Percentiles rank a stretch among this genome's conserved stretches.
These are phyloP conservation scores for Ctenicera cuprea DNA, from an alignment of 2,888 invertebrate species.

Conservation along the genomic window DNA sequence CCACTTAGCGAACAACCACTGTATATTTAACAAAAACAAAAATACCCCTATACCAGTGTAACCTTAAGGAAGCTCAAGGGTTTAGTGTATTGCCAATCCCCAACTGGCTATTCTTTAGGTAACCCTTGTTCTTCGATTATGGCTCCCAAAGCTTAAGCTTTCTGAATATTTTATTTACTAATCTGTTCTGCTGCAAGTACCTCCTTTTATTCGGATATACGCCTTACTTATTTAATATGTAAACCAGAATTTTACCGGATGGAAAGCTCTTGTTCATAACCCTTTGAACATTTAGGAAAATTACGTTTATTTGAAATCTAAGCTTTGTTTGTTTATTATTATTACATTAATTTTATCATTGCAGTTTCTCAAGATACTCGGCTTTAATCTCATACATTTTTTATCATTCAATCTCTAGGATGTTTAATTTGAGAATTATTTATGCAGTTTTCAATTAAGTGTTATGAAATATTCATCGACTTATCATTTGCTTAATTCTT, in stretches of 20 bases:
- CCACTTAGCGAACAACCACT: no score
- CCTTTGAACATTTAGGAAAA: background rate
- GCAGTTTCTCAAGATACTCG: background rate
- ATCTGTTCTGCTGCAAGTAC: background rate
- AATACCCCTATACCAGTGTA: background rate
- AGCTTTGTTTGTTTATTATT: no score
- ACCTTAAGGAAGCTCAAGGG: background rate
- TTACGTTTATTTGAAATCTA: background rate
- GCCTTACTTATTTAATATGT: background rate
- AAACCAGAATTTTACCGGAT: background rate
- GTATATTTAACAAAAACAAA: no score
- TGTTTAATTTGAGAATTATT: background rate
- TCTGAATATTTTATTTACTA: constrained; percentile 3
- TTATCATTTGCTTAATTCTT: no score
- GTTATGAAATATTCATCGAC: background rate
- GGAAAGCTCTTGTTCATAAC: background rate
- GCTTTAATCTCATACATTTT: background rate
- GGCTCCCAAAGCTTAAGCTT: background rate
- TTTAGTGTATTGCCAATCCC: constrained; percentile 1
- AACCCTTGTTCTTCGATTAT: constrained; percentile 1
- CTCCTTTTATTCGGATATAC: background rate
- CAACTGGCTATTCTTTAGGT: background rate
- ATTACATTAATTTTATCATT: no score
- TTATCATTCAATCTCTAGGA: background rate
- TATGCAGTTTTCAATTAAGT: background rate